A percentile compares a stretch with the other conserved stretches of the same genome.
Conservation (phyloP, 2,113 vertebrate species). For the Upupa epops region DNA sequence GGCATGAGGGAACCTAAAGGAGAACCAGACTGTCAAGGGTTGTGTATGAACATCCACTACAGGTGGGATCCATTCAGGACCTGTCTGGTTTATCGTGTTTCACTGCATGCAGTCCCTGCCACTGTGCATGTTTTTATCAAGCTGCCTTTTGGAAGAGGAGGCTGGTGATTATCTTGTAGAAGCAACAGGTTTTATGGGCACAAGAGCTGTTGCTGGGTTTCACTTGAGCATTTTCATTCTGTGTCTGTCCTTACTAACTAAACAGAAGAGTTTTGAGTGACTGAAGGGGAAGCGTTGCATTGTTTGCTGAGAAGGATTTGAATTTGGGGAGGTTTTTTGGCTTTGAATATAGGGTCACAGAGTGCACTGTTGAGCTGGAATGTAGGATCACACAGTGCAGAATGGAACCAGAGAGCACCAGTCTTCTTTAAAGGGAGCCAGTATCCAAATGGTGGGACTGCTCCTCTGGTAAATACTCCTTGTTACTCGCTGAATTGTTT, state of each 20-base stretch:
- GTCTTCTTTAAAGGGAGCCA: neutral
- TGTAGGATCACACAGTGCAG: neutral
- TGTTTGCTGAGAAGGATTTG: neutral
- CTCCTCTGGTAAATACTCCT: neutral
- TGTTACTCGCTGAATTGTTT: neutral
- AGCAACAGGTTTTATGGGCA: neutral
- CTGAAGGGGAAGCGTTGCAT: neutral
- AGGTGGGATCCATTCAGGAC: accelerated
- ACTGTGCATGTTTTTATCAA: neutral
- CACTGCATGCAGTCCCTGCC: accelerated
- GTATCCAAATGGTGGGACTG: neutral
- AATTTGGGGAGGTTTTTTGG: neutral
- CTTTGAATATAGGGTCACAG: neutral
- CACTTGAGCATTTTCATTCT: neutral
- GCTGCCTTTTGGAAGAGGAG: neutral
- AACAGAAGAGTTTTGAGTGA: neutral
- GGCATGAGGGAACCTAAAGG: neutral
- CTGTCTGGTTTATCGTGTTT: neutral
- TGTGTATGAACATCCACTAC: accelerated
- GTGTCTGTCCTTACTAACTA: neutral
- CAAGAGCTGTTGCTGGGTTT: neutral
- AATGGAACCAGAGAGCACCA: neutral
- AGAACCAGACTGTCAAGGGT: neutral
- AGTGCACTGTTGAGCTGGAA: neutral
- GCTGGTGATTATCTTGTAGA: neutral